Conservation (phyloP, 2,888 invertebrate genomes). For the Cybosia mesomella region DNA sequence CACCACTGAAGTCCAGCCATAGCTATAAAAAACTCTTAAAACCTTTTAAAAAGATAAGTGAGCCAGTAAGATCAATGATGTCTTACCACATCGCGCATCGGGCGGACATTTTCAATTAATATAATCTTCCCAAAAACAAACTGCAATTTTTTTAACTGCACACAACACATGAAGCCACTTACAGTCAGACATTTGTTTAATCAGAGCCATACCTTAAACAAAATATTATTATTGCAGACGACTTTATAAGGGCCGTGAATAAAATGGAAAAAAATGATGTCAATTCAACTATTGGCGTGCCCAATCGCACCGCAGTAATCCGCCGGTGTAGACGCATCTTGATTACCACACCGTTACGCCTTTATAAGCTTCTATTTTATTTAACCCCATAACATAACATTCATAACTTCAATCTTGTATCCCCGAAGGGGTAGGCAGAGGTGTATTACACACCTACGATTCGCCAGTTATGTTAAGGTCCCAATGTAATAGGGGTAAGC, state of each 20-base stretch:
- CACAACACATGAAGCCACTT: background rate
- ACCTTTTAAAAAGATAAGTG: no score
- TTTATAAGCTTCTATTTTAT: slow-evolving; percentile 32
- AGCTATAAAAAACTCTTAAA: no score
- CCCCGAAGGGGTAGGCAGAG: no score
- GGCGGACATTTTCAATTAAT: background rate
- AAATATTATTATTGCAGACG: slow-evolving; percentile 9
- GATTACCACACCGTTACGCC: slow-evolving; percentile 56
- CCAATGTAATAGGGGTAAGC: no score
- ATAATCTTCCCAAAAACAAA: background rate
- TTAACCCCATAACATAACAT: background rate
- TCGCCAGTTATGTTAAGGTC: no score
- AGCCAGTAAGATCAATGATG: background rate
- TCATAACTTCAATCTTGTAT: no score
- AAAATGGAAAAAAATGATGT: slow-evolving; percentile 14
- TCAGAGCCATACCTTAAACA: background rate
- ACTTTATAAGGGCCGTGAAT: slow-evolving; percentile 30
- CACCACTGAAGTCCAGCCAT: no score
- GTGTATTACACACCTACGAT: no score
- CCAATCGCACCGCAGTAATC: slow-evolving; percentile 53
- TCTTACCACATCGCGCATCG: no score
- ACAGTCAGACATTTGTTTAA: background rate
- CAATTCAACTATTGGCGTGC: slow-evolving; percentile 54
- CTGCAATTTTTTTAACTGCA: background rate
- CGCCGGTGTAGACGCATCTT: slow-evolving; percentile 60